Conservation (phyloP, 2,888 invertebrate genomes). For the Melangyna quadrimaculata region DNA sequence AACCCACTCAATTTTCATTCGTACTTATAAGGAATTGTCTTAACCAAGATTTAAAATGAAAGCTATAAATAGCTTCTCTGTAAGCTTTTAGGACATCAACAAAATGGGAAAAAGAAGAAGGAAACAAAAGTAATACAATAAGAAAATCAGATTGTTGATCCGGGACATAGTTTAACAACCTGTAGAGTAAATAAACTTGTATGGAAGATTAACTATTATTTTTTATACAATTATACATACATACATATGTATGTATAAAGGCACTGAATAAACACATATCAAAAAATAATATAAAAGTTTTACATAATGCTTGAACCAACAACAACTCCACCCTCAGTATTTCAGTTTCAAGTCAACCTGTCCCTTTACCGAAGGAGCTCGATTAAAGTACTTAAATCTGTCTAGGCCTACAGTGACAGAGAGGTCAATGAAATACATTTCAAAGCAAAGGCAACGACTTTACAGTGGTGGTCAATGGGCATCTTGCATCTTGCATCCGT, state of each 20-base stretch:
- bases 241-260: too few relatives aligned
- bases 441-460: slow-evolving; percentile 49
- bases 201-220: too few relatives aligned
- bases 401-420: slow-evolving; percentile 32
- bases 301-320: neutral
- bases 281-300: neutral
- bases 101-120: neutral
- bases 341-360: neutral
- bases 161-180: neutral
- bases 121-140: neutral
- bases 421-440: slow-evolving; percentile 56
- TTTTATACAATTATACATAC: too few relatives aligned
- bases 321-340: neutral
- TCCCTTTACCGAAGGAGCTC: neutral
- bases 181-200: too few relatives aligned
- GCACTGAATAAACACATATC: neutral
- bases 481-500: neutral
- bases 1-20: too few relatives aligned
- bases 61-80: too few relatives aligned
- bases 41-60: too few relatives aligned
- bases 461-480: neutral
- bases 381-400: neutral
- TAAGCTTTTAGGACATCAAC: too few relatives aligned
- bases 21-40: too few relatives aligned
- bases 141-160: neutral